These are phyloP conservation scores for Galaxias olidus DNA, from an alignment of 2,797 vertebrate genomes.

Conservation along the genomic window DNA sequence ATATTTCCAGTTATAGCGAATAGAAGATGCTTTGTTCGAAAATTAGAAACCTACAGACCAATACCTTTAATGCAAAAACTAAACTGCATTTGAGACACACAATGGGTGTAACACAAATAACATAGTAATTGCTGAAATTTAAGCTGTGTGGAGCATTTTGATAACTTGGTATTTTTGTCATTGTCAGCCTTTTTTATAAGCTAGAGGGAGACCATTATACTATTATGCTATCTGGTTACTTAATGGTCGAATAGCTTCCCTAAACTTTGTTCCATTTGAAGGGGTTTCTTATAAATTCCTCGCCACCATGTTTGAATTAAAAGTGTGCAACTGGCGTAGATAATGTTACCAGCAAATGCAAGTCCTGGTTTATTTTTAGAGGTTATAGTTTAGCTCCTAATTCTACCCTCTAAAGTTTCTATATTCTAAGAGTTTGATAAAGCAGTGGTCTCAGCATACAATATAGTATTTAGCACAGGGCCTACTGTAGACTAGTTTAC, in stretches of 20 bases:
- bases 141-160: conserved; percentile 50
- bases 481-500: too few species aligned
- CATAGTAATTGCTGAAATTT: conserved; percentile 51
- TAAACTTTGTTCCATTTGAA: conserved; percentile 42
- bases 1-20: too few species aligned
- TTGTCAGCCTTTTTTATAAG: conserved; percentile 34
- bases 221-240: conserved; percentile 70
- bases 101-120: conserved; percentile 41
- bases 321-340: conserved; percentile 44
- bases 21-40: too few species aligned
- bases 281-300: conserved; percentile 49
- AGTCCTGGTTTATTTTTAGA: too few species aligned
- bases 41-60: too few species aligned
- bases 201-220: conserved; percentile 58
- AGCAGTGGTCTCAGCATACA: too few species aligned
- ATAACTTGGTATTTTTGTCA: conserved; percentile 36
- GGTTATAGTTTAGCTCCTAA: too few species aligned
- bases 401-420: too few species aligned
- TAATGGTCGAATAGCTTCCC: conserved; percentile 55
- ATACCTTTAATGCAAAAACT: conserved; percentile 13
- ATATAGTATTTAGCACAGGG: too few species aligned
- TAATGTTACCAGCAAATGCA: conserved; percentile 57
- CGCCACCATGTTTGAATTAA: conserved; percentile 55
- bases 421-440: too few species aligned
- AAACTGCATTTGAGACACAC: conserved; percentile 27